These are phyloP conservation scores for Agrenia bidenticulata DNA, from an alignment of 2,888 invertebrate species.

Conservation along the genomic window DNA sequence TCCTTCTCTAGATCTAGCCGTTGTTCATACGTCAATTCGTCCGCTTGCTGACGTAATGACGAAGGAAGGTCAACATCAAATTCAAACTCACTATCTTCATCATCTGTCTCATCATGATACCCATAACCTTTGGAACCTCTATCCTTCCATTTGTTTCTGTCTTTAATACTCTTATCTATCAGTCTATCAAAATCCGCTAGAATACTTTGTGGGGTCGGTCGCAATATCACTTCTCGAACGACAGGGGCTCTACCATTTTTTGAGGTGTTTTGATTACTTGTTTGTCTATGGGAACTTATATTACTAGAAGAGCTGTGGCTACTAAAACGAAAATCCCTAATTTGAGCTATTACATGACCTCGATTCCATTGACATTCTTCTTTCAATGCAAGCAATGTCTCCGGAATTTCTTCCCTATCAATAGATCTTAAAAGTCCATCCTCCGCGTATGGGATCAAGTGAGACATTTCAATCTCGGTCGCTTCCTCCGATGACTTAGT, in stretches of 20 bases:
- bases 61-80: constrained; percentile 28
- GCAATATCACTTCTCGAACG: constrained; percentile 42
- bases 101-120: constrained; percentile 17
- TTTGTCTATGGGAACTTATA: neutral
- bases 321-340: constrained; percentile 32
- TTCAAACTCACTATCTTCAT: constrained; percentile 34
- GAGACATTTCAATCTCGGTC: constrained; percentile 38
- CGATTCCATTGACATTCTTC: constrained; percentile 37
- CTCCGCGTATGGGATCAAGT: constrained; percentile 48
- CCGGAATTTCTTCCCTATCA: constrained; percentile 44
- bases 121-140: constrained; percentile 16
- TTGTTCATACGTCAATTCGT: constrained; percentile 72
- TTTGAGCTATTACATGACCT: constrained; percentile 44
- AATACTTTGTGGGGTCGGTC: constrained; percentile 43
- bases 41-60: constrained; percentile 12
- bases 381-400: constrained; percentile 38
- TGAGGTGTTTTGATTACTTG: neutral
- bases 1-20: constrained; percentile 78
- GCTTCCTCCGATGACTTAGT: constrained; percentile 34
- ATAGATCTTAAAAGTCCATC: constrained; percentile 46
- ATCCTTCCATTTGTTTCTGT: constrained; percentile 1
- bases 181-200: constrained; percentile 45
- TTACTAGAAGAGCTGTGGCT: neutral
- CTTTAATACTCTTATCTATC: constrained; percentile 12
- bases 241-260: constrained; percentile 19